phyloP scores from a whole-genome alignment of 2,797 vertebrate genomes.

The Hirundo rustica region DNA sequence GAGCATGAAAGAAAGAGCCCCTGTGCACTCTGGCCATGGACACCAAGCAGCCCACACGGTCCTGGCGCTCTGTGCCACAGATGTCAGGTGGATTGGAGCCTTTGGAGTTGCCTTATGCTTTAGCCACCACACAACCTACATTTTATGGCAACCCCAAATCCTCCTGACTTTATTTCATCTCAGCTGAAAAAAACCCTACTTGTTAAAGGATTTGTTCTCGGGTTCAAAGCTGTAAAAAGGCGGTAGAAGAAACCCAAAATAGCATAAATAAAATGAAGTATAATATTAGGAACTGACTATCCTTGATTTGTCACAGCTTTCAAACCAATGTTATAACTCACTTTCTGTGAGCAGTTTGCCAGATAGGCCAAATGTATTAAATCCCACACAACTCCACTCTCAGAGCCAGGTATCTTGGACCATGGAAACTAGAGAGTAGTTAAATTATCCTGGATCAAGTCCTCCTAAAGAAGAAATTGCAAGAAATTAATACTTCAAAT shows the following conservation, averaged over 20 bases:
- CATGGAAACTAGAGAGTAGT: background rate
- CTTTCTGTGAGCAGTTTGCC: background rate
- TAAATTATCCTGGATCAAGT: background rate
- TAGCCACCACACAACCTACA: background rate
- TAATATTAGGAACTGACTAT: background rate
- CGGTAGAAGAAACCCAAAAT: background rate
- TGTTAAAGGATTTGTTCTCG: background rate
- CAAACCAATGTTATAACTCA: background rate
- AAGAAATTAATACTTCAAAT: slow-evolving; percentile 53
- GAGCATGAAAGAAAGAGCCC: background rate
- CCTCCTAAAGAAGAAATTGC: background rate
- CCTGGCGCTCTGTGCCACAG: background rate
- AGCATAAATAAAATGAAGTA: background rate
- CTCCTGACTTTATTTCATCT: background rate
- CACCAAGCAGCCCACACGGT: background rate
- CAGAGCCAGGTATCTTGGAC: background rate
- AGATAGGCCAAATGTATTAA: background rate
- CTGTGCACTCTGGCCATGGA: background rate
- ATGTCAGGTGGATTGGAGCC: background rate
- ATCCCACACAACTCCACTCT: background rate
- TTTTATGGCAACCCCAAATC: background rate
- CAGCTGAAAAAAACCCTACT: background rate
- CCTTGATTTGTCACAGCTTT: background rate
- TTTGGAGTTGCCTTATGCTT: background rate
- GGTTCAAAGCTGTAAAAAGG: background rate